Evolutionary conservation across 2,888 invertebrate genomes (phyloP).

Genomic region (Drosophila meridiana): DNA sequence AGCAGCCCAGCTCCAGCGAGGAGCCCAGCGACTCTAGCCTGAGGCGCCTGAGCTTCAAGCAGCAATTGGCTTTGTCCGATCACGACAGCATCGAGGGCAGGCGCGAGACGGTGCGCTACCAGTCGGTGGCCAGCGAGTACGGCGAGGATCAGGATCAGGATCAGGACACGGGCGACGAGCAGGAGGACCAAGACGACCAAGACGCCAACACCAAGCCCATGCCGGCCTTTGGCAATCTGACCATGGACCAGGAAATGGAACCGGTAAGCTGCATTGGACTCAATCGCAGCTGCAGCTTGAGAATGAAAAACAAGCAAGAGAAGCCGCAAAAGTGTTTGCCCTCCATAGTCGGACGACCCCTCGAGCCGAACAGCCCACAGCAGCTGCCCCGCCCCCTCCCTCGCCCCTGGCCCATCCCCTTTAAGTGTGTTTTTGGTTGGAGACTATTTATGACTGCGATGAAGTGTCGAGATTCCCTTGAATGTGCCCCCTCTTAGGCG

Average conservation of each 20-base stretch:
- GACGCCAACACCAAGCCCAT: conserved; percentile 82
- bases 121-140: conserved; percentile 84
- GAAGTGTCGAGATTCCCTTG: neutral
- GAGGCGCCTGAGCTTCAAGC: conserved; percentile 86
- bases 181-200: conserved; percentile 26
- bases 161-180: conserved; percentile 31
- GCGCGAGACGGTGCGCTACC: conserved; percentile 72
- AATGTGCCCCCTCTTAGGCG: neutral
- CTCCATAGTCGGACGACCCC: conserved; percentile 12
- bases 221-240: conserved; percentile 85
- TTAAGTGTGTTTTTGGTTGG: neutral
- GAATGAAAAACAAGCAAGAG: conserved; percentile 20
- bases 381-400: neutral
- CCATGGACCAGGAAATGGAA: conserved; percentile 84
- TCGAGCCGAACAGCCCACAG: neutral
- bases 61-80: conserved; percentile 86
- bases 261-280: conserved; percentile 81
- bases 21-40: conserved; percentile 85
- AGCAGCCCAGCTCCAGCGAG: conserved; percentile 71
- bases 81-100: conserved; percentile 86
- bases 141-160: conserved; percentile 83
- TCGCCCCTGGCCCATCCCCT: neutral
- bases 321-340: conserved; percentile 68
- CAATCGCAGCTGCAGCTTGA: conserved; percentile 24
- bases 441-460: neutral